A percentile compares a stretch with the other conserved stretches of the same genome.
phyloP scores from a whole-genome alignment of 2,888 invertebrate genomes.

The Altica lythri region DNA sequence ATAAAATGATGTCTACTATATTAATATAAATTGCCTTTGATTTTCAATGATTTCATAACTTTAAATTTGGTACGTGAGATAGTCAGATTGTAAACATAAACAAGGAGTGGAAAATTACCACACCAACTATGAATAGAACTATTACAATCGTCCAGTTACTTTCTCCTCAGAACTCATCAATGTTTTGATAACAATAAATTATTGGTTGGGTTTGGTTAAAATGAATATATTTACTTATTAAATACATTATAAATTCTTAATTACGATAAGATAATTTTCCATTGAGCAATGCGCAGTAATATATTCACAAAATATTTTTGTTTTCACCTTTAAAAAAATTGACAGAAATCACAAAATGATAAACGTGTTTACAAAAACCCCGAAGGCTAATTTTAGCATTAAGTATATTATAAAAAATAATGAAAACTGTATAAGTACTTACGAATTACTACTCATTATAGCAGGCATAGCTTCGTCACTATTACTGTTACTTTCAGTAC shows the following conservation, averaged over 20 bases:
- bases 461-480: constrained; percentile 57
- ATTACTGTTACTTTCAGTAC: constrained; percentile 50
- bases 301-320: not conserved
- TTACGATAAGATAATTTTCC: not conserved
- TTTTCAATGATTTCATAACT: no score
- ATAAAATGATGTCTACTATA: no score
- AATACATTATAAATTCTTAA: not conserved
- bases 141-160: constrained; percentile 11
- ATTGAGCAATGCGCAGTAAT: not conserved
- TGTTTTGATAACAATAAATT: constrained; percentile 7
- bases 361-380: constrained; percentile 12
- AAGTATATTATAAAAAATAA: constrained; percentile 1
- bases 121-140: not conserved
- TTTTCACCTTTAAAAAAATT: not conserved
- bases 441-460: constrained; percentile 55
- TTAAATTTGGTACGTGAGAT: no score
- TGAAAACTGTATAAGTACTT: constrained; percentile 41
- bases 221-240: not conserved
- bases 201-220: not conserved
- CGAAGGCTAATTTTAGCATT: constrained; percentile 24
- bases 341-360: not conserved
- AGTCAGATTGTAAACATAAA: no score
- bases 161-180: no score
- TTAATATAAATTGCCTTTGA: no score
- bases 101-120: constrained; percentile 18